Conservation (phyloP, 2,888 invertebrate genomes). For the Petrolisthes cinctipes region DNA sequence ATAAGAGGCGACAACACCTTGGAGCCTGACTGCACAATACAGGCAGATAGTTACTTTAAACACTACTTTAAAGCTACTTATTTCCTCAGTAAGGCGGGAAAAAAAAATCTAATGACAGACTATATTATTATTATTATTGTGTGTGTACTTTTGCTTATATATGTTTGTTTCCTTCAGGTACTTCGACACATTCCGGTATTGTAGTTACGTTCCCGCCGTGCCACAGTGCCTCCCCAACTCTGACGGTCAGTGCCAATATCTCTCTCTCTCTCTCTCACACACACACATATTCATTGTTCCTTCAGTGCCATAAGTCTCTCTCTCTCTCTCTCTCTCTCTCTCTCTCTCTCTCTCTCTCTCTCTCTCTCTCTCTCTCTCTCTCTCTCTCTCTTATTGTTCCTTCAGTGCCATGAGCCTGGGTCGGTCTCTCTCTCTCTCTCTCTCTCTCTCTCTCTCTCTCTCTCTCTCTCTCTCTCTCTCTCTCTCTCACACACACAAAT, state of each 20-base stretch:
- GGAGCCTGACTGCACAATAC: too few species aligned
- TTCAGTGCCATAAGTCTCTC: background rate
- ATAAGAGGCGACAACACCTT: too few species aligned
- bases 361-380: conserved; percentile 2
- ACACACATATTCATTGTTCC: background rate
- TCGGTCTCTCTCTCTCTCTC: background rate
- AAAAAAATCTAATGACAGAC: too few species aligned
- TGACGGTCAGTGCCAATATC: conserved; percentile 66
- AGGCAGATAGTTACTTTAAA: too few species aligned
- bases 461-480: background rate
- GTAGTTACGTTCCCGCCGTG: conserved; percentile 67
- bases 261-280: conserved; percentile 29
- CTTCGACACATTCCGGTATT: conserved; percentile 67
- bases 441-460: conserved; percentile 30
- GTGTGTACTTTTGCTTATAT: background rate
- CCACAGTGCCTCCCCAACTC: conserved; percentile 67
- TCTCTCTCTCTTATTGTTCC: conserved; percentile 6
- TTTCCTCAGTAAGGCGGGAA: too few species aligned
- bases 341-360: background rate
- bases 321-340: background rate
- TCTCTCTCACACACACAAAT: background rate
- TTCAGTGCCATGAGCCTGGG: background rate
- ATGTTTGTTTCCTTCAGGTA: conserved; percentile 67
- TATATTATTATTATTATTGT: background rate
- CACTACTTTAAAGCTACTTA: too few species aligned